Conservation (phyloP, 2,888 invertebrate species). For the Shargacucullia verbasci region DNA sequence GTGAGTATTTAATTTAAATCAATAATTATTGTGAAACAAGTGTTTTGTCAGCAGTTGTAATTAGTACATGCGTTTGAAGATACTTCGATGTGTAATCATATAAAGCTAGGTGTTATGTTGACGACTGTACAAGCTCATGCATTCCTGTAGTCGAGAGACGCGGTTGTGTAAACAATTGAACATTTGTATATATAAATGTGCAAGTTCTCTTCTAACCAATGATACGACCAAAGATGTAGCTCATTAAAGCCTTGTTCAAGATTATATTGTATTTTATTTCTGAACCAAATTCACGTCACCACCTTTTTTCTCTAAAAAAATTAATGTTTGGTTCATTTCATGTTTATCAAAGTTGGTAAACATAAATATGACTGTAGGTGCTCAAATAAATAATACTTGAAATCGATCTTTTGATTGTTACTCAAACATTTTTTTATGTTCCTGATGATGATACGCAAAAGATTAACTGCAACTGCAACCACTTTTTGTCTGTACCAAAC, state of each 20-base stretch:
- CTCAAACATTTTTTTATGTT: too few relatives aligned
- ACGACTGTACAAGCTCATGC: constrained; percentile 68
- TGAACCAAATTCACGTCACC: constrained; percentile 8
- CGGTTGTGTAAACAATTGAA: constrained; percentile 56
- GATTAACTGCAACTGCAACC: too few relatives aligned
- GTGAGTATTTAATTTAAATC: constrained; percentile 35
- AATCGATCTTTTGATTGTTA: too few relatives aligned
- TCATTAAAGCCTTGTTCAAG: constrained; percentile 86
- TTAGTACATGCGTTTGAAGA: constrained; percentile 35
- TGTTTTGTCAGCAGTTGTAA: constrained; percentile 45
- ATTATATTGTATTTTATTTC: constrained; percentile 67
- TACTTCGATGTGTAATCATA: constrained; percentile 34
- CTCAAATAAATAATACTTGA: too few relatives aligned
- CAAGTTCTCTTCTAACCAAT: constrained; percentile 88
- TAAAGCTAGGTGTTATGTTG: constrained; percentile 47
- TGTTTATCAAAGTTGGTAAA: too few relatives aligned
- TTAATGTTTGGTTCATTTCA: too few relatives aligned
- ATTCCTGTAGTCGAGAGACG: constrained; percentile 73
- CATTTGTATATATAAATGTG: constrained; percentile 70
- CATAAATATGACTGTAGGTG: too few relatives aligned
- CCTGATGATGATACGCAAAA: too few relatives aligned
- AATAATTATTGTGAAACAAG: constrained; percentile 41
- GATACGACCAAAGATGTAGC: constrained; percentile 91
- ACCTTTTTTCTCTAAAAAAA: too few relatives aligned
- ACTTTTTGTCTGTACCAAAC: neutral